These are phyloP conservation scores for Oncopodura yosiiana DNA, from an alignment of 1,140 invertebrate species.

Conservation along the genomic window DNA sequence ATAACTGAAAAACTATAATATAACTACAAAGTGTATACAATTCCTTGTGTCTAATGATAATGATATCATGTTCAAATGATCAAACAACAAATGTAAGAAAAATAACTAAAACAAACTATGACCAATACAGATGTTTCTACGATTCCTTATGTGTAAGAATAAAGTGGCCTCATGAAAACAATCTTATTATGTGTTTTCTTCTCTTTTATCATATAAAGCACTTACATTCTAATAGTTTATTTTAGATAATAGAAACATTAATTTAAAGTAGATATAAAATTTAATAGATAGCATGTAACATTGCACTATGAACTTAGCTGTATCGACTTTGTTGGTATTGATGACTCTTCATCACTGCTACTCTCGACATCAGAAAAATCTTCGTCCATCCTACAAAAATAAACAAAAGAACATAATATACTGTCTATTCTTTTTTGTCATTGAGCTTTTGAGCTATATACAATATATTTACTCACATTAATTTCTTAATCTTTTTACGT, in stretches of 20 bases:
- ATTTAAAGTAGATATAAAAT: not conserved
- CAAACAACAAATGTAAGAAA: not conserved
- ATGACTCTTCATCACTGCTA: not conserved
- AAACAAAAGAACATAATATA: not conserved
- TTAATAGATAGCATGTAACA: not conserved
- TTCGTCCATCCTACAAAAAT: constrained; percentile 13
- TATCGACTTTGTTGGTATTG: not conserved
- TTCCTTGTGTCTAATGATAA: not conserved
- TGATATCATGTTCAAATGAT: not conserved
- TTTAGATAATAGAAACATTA: not conserved
- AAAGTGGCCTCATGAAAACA: no score
- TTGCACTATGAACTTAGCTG: no score
- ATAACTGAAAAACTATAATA: not conserved
- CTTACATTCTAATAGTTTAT: not conserved
- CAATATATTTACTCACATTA: not conserved
- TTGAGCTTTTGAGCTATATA: not conserved
- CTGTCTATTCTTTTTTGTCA: not conserved
- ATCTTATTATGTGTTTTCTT: no score
- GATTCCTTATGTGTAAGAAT: no score
- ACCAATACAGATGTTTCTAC: no score
- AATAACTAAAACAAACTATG: no score
- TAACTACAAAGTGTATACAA: not conserved
- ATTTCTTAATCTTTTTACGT: constrained; percentile 12
- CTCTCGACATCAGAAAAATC: constrained; percentile 2
- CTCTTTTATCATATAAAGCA: not conserved